Evolutionary conservation across 2,113 vertebrate species (phyloP).

Genomic region (Cebus imitator): DNA sequence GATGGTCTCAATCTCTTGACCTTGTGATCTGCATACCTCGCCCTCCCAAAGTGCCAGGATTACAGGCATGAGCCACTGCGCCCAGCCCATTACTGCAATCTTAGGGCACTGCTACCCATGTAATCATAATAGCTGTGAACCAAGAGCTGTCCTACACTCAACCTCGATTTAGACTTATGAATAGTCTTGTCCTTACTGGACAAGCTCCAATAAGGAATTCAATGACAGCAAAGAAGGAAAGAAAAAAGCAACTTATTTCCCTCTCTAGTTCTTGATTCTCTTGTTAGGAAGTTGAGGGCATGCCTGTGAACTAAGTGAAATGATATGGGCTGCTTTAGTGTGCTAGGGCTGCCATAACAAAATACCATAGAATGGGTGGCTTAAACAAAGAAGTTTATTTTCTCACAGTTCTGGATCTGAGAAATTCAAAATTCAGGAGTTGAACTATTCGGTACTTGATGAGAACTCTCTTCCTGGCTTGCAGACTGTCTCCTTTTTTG

Average conservation of each 20-base stretch:
- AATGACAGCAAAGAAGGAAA: neutral
- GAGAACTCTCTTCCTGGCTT: neutral
- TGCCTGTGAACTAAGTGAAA: neutral
- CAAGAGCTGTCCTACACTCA: neutral
- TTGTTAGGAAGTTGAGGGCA: neutral
- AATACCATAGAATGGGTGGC: neutral
- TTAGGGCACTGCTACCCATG: neutral
- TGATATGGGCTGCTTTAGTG: accelerated
- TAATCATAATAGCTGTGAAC: neutral
- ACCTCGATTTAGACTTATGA: too few species aligned
- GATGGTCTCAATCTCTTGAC: too few species aligned
- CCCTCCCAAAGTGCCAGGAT: too few species aligned
- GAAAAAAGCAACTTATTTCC: neutral
- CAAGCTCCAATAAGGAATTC: neutral
- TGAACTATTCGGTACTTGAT: neutral
- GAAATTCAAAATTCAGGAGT: neutral
- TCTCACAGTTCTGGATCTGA: neutral
- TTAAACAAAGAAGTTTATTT: neutral
- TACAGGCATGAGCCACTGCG: too few species aligned
- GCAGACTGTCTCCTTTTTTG: accelerated
- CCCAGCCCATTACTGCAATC: too few species aligned
- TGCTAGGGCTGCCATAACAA: neutral
- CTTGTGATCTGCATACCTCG: too few species aligned
- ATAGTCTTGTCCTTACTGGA: too few species aligned
- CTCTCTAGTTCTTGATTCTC: neutral